Base-by-base conservation (phyloP, 1,140 invertebrate genomes). In the Drosophila triauraria region DNA sequence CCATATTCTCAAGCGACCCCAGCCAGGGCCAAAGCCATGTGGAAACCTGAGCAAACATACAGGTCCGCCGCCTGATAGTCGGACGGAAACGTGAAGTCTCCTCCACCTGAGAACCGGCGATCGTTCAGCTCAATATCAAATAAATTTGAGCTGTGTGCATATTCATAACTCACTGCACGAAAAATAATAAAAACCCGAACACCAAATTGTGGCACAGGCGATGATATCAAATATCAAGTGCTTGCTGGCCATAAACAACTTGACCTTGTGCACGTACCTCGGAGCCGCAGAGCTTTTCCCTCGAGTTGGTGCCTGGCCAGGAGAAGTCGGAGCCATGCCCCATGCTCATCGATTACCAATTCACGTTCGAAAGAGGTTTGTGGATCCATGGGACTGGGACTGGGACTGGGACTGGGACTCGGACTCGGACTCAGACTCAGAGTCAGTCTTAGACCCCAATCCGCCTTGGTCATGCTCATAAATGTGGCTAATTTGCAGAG, bases 191-290 rank as follows among this genome's bases (percentile, higher is more conserved):
- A 59, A 78, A 23, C 20, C 43, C 20, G 35, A 63, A 20, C 30
- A 47, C 60, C 43, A 38, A 43, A 56, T 20, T 56, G 59, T 44
- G 44, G 76, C 48, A 60, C 53, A 70, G 67, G 67, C 82, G 71
- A 87, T 83, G 83, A 87, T 86, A 86, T 86, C 82, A 75, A 87
- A 74, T 88, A 88, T 87, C 80, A 88, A 87, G 83, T 88, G 80
- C 69, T 71, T 77, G 65, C 84, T 71, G 80, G 65, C 84, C 84
- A 88, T 88, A 88, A 88, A 88, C 84, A 88, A 88, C 84, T 88
- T 88, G 84, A 88, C 84, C 84, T 88, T 88, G 84, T 80, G 84
- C 84, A 88, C 84, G 84, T 88, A 87, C 64, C 35, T 12, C 30
- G 3, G 23, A 40, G 53, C 60, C 23, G 72, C 48, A 54, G 20